phyloP scores from a whole-genome alignment of 2,113 vertebrate genomes.

The Channa argus region DNA sequence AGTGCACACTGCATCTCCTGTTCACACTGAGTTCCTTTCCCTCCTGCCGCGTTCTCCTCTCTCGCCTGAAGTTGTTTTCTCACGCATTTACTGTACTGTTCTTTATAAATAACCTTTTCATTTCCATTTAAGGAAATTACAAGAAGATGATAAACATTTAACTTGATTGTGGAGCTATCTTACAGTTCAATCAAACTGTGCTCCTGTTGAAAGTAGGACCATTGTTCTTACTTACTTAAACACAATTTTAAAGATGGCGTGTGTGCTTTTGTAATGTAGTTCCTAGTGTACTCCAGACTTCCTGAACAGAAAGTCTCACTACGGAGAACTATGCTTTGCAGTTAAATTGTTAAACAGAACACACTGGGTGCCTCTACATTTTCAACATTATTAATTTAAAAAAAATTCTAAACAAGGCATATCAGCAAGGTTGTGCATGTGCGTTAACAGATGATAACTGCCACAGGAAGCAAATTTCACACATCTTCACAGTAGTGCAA shows the following conservation, averaged over 20 bases:
- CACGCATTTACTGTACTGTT: conserved; percentile 17
- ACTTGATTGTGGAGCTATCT: background rate
- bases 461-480: conserved; percentile 19
- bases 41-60: conserved; percentile 15
- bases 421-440: background rate
- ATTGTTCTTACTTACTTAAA: conserved; percentile 40
- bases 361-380: background rate
- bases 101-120: conserved; percentile 27
- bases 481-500: background rate
- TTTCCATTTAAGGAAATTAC: conserved; percentile 28
- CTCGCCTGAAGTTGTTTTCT: background rate
- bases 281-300: conserved; percentile 3
- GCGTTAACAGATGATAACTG: conserved; percentile 10
- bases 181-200: conserved; percentile 7
- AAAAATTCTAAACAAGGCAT: conserved; percentile 1
- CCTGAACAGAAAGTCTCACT: conserved; percentile 5
- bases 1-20: conserved; percentile 20
- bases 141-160: conserved; percentile 22
- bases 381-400: conserved; percentile 3
- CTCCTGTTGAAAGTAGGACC: background rate
- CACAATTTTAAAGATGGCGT: background rate
- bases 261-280: conserved; percentile 16
- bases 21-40: conserved; percentile 41
- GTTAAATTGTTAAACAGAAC: conserved; percentile 23
- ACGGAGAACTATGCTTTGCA: conserved; percentile 23